These are phyloP conservation scores for Dolichotis patagonum DNA, from an alignment of 2,113 vertebrate genomes.

Conservation along the genomic window DNA sequence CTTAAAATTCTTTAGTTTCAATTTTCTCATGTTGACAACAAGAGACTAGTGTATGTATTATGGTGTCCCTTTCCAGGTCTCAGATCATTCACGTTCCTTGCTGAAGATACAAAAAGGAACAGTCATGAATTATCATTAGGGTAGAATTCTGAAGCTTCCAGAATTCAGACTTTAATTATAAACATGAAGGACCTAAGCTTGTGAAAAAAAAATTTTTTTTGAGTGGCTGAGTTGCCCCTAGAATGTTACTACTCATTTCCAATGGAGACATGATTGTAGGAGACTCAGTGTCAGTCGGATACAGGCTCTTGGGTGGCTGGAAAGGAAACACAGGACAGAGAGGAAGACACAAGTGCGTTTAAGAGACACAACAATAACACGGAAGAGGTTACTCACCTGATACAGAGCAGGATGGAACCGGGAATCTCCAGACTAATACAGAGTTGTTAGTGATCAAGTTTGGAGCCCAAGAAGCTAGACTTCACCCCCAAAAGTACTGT, in stretches of 20 bases:
- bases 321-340: not conserved
- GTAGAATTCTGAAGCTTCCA: not conserved
- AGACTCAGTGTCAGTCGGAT: not conserved
- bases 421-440: not conserved
- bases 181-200: not conserved
- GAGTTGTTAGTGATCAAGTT: not conserved
- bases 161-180: not conserved
- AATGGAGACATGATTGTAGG: not conserved
- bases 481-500: not conserved
- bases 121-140: not conserved
- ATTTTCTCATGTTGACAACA: not conserved
- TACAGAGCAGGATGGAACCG: not conserved
- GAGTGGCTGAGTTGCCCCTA: not conserved
- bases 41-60: not conserved
- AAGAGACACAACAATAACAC: not conserved
- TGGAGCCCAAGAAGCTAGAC: not conserved
- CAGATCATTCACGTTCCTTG: not conserved
- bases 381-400: not conserved
- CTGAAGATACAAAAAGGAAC: not conserved
- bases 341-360: not conserved
- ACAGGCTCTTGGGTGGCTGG: too few species aligned
- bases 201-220: not conserved
- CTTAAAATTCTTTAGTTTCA: not conserved
- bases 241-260: not conserved
- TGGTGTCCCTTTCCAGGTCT: not conserved